A percentile compares a stretch with the other conserved stretches of the same genome.
Conservation (phyloP, 2,888 invertebrate genomes). For the Xanthia icteritia region DNA sequence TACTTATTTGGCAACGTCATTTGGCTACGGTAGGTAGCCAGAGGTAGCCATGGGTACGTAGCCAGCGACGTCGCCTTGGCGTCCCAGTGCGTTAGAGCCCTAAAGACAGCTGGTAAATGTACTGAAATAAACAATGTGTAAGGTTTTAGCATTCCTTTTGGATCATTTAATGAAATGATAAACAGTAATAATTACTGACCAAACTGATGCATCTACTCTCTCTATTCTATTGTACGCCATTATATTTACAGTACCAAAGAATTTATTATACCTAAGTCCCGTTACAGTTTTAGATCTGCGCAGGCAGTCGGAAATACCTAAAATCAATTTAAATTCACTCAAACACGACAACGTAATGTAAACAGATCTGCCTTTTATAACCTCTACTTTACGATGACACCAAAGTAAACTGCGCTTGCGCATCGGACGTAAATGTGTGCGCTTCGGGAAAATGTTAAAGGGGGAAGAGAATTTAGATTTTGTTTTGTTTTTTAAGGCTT, state of each 20-base stretch:
- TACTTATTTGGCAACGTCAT: no score
- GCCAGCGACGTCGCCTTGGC: no score
- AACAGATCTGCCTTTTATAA: conserved; percentile 76
- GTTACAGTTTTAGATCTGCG: conserved; percentile 31
- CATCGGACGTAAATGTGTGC: conserved; percentile 47
- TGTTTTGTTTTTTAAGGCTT: background rate
- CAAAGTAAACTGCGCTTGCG: conserved; percentile 69
- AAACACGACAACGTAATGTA: conserved; percentile 61
- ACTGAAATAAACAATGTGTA: background rate
- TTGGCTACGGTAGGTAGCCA: no score
- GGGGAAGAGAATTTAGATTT: background rate
- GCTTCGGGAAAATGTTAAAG: conserved; percentile 1
- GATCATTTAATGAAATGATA: no score
- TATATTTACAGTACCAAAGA: conserved; percentile 17
- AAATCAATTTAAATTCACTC: conserved; percentile 71
- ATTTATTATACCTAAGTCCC: background rate
- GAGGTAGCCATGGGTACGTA: no score
- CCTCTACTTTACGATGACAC: conserved; percentile 72
- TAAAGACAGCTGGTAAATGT: background rate
- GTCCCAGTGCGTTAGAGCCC: no score
- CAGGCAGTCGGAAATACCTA: conserved; percentile 57
- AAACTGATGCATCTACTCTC: conserved; percentile 1
- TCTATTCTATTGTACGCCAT: background rate
- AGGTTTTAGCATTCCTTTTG: background rate
- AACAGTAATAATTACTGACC: no score